These are phyloP conservation scores for Philereme vetulata DNA, from an alignment of 2,888 invertebrate genomes.

Conservation along the genomic window DNA sequence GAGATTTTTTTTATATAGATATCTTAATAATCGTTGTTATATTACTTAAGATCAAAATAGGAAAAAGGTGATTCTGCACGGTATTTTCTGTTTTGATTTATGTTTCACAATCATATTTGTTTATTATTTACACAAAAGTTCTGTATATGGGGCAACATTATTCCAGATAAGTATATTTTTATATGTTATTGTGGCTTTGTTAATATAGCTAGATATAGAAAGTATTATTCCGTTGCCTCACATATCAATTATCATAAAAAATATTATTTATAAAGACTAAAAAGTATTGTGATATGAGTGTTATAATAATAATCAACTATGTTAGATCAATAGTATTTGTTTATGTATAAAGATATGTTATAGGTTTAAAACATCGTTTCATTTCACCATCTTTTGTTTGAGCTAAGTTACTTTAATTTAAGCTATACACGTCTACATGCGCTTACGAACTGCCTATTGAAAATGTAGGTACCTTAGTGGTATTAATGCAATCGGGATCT, in stretches of 20 bases:
- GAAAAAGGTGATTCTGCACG: too few species aligned
- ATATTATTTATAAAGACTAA: conserved; percentile 62
- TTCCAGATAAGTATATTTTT: conserved; percentile 11
- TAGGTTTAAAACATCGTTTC: conserved; percentile 63
- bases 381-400: conserved; percentile 45
- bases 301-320: conserved; percentile 52
- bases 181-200: conserved; percentile 1
- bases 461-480: too few species aligned
- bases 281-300: conserved; percentile 79
- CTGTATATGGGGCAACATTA: conserved; percentile 4
- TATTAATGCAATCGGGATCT: too few species aligned
- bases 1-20: neutral
- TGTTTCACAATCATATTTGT: too few species aligned
- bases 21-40: too few species aligned
- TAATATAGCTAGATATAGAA: conserved; percentile 10
- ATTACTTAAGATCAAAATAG: too few species aligned
- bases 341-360: conserved; percentile 70
- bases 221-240: conserved; percentile 29
- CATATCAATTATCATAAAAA: conserved; percentile 26
- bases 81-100: too few species aligned
- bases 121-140: too few species aligned
- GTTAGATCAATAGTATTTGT: conserved; percentile 53
- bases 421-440: too few species aligned
- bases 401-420: too few species aligned
- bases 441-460: too few species aligned